These are phyloP conservation scores for Diorhabda carinulata DNA, from an alignment of 1,140 invertebrate species.

Conservation along the genomic window DNA sequence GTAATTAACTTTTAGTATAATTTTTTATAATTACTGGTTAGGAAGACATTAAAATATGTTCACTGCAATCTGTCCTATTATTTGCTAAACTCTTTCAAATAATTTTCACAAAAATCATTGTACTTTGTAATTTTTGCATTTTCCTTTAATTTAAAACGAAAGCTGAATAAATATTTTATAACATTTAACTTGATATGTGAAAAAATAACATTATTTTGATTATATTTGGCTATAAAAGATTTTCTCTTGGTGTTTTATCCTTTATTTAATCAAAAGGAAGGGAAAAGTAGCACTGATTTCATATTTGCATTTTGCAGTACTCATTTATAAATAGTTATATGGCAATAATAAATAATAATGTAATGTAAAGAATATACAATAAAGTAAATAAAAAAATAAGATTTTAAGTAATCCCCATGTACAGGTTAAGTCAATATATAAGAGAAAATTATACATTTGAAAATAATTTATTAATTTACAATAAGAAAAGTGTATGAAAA, in stretches of 20 bases:
- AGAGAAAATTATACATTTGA: not conserved
- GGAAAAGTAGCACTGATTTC: not conserved
- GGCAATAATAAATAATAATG: conserved; percentile 19
- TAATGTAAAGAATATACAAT: conserved; percentile 10
- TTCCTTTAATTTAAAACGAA: conserved; percentile 5
- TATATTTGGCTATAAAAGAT: conserved; percentile 23
- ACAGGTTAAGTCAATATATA: conserved; percentile 5
- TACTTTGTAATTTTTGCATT: conserved; percentile 12
- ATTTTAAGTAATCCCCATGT: conserved; percentile 6
- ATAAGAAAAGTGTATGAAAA: not conserved
- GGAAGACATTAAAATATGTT: too few relatives aligned
- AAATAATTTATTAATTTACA: not conserved
- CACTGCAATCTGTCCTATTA: not conserved
- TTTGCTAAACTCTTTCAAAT: not conserved
- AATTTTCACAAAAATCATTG: conserved; percentile 8
- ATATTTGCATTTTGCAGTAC: too few relatives aligned
- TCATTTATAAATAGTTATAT: conserved; percentile 4
- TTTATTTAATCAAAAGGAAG: conserved; percentile 16
- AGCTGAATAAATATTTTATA: conserved; percentile 15
- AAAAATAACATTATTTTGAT: conserved; percentile 33
- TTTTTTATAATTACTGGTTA: too few relatives aligned
- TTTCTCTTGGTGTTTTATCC: conserved; percentile 32
- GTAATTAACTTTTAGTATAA: too few relatives aligned
- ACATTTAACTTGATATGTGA: conserved; percentile 33
- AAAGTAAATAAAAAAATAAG: not conserved